phyloP scores from a whole-genome alignment of 2,797 vertebrate genomes.

The Parauchenoglanis punctatus region DNA sequence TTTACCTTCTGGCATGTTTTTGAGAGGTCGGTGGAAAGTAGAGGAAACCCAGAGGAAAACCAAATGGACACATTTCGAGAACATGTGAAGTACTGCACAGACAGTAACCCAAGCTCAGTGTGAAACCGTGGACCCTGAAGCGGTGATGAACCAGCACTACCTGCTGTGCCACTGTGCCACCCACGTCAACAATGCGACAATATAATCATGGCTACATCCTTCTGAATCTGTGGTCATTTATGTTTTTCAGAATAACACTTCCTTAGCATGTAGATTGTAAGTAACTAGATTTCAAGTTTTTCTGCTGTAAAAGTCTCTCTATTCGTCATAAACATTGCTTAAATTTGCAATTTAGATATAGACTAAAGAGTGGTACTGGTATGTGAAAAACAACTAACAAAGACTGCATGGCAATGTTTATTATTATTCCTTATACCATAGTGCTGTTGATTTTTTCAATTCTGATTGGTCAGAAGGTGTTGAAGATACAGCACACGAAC shows the following conservation, averaged over 20 bases:
- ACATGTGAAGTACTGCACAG: neutral
- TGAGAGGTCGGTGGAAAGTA: neutral
- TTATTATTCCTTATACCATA: neutral
- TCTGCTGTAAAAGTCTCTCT: neutral
- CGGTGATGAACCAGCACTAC: neutral
- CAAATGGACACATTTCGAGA: neutral
- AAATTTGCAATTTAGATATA: neutral
- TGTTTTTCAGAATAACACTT: neutral
- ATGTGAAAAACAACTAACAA: neutral
- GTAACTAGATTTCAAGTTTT: neutral
- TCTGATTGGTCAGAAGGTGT: neutral
- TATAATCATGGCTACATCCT: neutral
- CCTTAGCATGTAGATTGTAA: neutral
- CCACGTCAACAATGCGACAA: neutral
- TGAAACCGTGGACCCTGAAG: neutral
- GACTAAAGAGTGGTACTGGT: neutral
- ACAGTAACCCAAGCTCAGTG: neutral
- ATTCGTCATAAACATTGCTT: neutral
- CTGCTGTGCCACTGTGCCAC: neutral
- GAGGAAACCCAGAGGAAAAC: neutral
- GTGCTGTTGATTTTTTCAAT: neutral
- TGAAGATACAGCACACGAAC: neutral
- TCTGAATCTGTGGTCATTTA: neutral
- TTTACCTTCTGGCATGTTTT: neutral
- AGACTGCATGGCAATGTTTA: neutral